Percentiles rank a stretch among this genome's conserved stretches.
phyloP scores from a whole-genome alignment of 1,140 invertebrate genomes.

The Lepidotrigona ventralis region DNA sequence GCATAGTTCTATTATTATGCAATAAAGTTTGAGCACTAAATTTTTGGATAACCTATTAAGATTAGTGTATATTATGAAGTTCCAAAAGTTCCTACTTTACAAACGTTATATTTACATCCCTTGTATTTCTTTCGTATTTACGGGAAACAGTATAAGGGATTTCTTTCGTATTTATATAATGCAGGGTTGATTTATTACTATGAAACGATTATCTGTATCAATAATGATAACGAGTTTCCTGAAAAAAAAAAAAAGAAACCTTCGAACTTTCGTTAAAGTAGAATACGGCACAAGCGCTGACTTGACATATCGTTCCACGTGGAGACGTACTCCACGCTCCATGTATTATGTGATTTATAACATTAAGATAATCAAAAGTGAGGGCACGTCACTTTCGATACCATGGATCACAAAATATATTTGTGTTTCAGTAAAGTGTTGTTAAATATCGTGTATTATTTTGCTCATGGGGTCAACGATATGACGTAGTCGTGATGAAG shows the following conservation, averaged over 20 bases:
- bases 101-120: not conserved
- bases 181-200: conserved; percentile 7
- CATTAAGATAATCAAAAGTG: conserved; percentile 56
- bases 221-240: not conserved
- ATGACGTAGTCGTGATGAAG: conserved; percentile 54
- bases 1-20: too few relatives aligned
- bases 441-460: conserved; percentile 64
- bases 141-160: not conserved
- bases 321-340: conserved; percentile 41
- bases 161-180: not conserved
- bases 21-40: too few relatives aligned
- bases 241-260: not conserved
- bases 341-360: conserved; percentile 60
- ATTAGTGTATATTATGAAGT: too few relatives aligned
- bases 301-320: conserved; percentile 53
- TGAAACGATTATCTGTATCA: conserved; percentile 15
- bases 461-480: conserved; percentile 65
- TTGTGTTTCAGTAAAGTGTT: conserved; percentile 49
- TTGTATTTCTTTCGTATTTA: not conserved
- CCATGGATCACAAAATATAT: conserved; percentile 49
- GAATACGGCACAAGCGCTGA: not conserved
- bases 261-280: conserved; percentile 13
- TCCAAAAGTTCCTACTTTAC: not conserved
- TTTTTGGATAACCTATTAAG: too few relatives aligned
- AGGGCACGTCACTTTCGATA: conserved; percentile 61